These are phyloP conservation scores for Protobothrops flavoviridis DNA, from an alignment of 2,113 vertebrate genomes.

Conservation along the genomic window DNA sequence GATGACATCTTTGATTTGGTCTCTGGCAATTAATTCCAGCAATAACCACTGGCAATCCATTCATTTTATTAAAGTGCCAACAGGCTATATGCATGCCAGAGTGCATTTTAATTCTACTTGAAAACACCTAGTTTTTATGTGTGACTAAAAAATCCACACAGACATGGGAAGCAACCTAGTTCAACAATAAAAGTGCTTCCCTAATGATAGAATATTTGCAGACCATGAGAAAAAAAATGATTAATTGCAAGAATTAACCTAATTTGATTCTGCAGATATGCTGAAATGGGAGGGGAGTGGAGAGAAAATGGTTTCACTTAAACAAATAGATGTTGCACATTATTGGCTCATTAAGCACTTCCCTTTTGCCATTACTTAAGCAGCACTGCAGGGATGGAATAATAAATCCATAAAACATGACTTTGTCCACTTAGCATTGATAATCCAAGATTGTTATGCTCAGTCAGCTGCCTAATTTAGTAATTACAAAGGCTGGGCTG, in stretches of 20 bases:
- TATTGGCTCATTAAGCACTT: conserved; percentile 50
- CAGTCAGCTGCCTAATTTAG: neutral
- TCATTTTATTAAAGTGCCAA: conserved; percentile 17
- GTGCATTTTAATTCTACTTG: neutral
- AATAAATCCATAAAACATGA: conserved; percentile 32
- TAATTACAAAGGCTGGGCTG: neutral
- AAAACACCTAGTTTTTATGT: neutral
- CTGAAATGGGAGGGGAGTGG: neutral
- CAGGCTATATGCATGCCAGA: conserved; percentile 8
- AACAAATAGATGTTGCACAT: conserved; percentile 30
- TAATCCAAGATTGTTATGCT: neutral
- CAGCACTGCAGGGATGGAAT: conserved; percentile 38
- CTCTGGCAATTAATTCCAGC: conserved; percentile 37
- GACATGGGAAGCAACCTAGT: conserved; percentile 12
- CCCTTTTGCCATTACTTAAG: conserved; percentile 39
- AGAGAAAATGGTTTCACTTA: conserved; percentile 9
- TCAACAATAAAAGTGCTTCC: rapidly evolving
- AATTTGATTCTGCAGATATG: neutral
- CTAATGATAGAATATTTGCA: neutral
- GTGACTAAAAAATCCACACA: rapidly evolving
- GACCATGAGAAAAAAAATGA: neutral
- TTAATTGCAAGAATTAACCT: neutral
- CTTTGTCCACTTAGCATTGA: neutral
- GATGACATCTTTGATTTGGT: conserved; percentile 31
- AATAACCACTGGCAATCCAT: conserved; percentile 26